Conservation (phyloP, 2,888 invertebrate genomes). For the Drosophila niveifrons region DNA sequence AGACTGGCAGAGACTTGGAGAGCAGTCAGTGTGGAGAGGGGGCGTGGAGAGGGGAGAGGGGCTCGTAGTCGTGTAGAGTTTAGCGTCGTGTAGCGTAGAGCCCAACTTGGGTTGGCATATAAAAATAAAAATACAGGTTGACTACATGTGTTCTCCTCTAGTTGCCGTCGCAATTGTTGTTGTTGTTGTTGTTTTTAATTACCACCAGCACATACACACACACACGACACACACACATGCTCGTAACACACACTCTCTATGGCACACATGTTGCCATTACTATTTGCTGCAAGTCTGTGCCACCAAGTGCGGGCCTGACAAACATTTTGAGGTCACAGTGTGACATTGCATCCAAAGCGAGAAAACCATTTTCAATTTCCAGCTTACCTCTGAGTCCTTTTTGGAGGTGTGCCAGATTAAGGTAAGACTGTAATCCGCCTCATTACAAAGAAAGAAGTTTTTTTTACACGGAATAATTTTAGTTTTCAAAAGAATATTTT, state of each 20-base stretch:
- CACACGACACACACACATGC: constrained; percentile 19
- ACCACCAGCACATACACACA: constrained; percentile 49
- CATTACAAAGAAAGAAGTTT: too few species aligned
- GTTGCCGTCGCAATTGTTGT: constrained; percentile 13
- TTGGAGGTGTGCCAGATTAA: constrained; percentile 27
- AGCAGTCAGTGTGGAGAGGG: constrained; percentile 9
- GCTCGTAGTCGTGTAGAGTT: constrained; percentile 26
- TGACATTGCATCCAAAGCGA: constrained; percentile 51
- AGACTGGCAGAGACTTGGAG: constrained; percentile 37
- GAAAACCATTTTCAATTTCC: constrained; percentile 14
- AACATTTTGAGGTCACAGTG: constrained; percentile 71
- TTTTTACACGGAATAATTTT: too few species aligned
- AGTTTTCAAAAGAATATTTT: too few species aligned
- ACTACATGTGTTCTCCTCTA: constrained; percentile 38
- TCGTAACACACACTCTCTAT: constrained; percentile 18
- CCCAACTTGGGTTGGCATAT: constrained; percentile 52
- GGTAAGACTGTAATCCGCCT: constrained; percentile 6
- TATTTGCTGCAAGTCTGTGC: constrained; percentile 39
- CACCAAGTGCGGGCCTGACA: constrained; percentile 36
- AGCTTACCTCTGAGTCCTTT: constrained; percentile 34
- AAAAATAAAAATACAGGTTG: constrained; percentile 71
- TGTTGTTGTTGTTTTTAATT: constrained; percentile 72
- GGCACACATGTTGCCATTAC: constrained; percentile 44
- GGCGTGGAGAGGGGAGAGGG: background rate
- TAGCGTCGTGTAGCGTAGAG: constrained; percentile 23